Percentiles rank a stretch among this genome's conserved stretches.
Conservation (phyloP, 2,797 vertebrate species). For the Selene dorsalis region DNA sequence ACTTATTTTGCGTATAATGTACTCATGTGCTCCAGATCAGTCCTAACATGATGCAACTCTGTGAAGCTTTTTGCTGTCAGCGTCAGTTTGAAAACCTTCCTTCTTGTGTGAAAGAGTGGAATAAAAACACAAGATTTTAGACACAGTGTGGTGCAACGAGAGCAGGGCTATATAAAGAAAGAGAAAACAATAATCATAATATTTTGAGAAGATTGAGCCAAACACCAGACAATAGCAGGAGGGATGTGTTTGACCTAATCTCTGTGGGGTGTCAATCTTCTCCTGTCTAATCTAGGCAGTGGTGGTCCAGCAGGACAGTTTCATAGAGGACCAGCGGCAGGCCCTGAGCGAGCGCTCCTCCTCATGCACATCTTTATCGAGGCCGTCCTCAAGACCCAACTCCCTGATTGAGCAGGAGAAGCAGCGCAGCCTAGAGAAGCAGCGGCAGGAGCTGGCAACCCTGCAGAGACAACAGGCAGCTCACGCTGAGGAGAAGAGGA, state of each 20-base stretch:
- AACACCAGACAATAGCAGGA: not conserved
- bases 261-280: constrained; percentile 4
- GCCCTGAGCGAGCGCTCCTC: constrained; percentile 86
- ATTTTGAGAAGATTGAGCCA: not conserved
- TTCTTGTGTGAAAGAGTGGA: not conserved
- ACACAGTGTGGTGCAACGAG: not conserved
- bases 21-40: constrained; percentile 17
- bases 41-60: constrained; percentile 9
- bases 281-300: constrained; percentile 83
- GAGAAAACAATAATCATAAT: not conserved
- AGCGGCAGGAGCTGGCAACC: constrained; percentile 93
- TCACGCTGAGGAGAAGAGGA: constrained; percentile 89
- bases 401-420: constrained; percentile 97
- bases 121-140: not conserved
- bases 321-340: constrained; percentile 95
- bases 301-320: constrained; percentile 95
- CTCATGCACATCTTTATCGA: constrained; percentile 73
- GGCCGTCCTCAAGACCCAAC: constrained; percentile 83
- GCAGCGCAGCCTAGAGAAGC: constrained; percentile 96
- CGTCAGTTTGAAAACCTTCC: not conserved
- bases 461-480: constrained; percentile 92
- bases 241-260: constrained; percentile 15
- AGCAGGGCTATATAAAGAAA: not conserved
- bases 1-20: not conserved
- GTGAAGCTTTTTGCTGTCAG: constrained; percentile 4